phyloP scores from a whole-genome alignment of 2,113 vertebrate genomes.

The Tetraodon nigroviridis region DNA sequence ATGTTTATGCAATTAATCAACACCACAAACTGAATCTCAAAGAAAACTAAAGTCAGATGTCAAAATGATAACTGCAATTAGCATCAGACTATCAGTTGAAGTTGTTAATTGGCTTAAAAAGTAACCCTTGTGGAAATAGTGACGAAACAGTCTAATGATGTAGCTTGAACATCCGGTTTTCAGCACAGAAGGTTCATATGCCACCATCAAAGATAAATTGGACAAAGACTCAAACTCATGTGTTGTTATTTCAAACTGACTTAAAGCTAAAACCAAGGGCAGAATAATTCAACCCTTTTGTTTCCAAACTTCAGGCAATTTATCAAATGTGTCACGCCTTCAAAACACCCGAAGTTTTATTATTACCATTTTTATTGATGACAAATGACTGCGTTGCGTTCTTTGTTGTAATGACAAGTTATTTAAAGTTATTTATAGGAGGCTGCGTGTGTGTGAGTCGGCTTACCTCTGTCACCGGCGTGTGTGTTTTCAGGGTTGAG shows the following conservation, averaged over 20 bases:
- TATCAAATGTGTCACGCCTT: background rate
- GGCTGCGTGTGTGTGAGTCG: background rate
- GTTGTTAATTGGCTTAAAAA: background rate
- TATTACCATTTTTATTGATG: too few species aligned
- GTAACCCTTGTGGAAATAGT: background rate
- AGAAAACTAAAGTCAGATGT: background rate
- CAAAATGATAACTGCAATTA: background rate
- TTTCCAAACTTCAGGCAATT: background rate
- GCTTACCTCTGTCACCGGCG: constrained; percentile 62
- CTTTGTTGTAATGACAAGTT: too few species aligned
- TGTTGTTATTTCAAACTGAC: too few species aligned
- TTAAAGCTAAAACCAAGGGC: background rate
- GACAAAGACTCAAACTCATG: background rate
- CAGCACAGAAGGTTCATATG: background rate
- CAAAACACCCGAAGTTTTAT: background rate
- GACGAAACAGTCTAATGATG: background rate
- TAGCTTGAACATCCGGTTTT: background rate
- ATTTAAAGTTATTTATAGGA: too few species aligned
- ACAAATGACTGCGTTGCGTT: too few species aligned
- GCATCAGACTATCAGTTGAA: background rate
- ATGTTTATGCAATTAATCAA: too few species aligned
- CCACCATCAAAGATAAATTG: background rate
- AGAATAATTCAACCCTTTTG: background rate
- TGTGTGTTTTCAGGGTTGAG: constrained; percentile 83
- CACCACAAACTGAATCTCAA: background rate